Base-by-base conservation (phyloP, 2,888 invertebrate species). In the Chloromyia formosa region DNA sequence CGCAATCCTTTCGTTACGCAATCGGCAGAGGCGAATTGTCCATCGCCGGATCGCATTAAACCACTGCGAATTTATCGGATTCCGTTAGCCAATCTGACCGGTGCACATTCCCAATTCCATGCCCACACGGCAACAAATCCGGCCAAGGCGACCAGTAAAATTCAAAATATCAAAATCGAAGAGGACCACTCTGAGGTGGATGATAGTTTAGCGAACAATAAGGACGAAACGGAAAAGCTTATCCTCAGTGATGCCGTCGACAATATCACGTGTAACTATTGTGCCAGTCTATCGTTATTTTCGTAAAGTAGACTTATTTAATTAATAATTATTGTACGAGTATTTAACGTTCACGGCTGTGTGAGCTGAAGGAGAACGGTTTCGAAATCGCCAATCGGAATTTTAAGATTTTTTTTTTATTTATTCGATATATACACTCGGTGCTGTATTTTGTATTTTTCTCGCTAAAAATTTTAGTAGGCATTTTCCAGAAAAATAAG, bases 11-110 rank as follows among this genome's bases (percentile, higher is more conserved):
- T 82, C 27, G 78, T 76, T 10, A 77, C 77, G 56, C 18, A 74
- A 75, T 1, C 79, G 22, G n/a, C n/a, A n/a, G 56, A 66, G 4
- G 18, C 23, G 1, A 77, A 74, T 16, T 54, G 20, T n/a, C 35
- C 54, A 14, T 81, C 81, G 3, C 80, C 81, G 16, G 82, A 82
- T 72, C 81, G 82, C 1, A 72, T 80, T 10, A 82, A 83, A 72
- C 82, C 83, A 1, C 77, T 83, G 23, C 79, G 82, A 10, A 80
- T 83, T n/a, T 83, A 81, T 77, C 80, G 82, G 53, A 83, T 83
- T 72, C 83, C 82, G 1, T 74, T 83, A 61, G 80, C 81, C 23
- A 82, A 83, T 68, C 73, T 83, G 18, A 82, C 81, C 12, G 82
- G 83, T 0, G 79, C 82, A 0, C 81, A 82, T 75, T 83, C 82